phyloP scores from a whole-genome alignment of 2,113 vertebrate species.

The Ivindomyrus marchei region DNA sequence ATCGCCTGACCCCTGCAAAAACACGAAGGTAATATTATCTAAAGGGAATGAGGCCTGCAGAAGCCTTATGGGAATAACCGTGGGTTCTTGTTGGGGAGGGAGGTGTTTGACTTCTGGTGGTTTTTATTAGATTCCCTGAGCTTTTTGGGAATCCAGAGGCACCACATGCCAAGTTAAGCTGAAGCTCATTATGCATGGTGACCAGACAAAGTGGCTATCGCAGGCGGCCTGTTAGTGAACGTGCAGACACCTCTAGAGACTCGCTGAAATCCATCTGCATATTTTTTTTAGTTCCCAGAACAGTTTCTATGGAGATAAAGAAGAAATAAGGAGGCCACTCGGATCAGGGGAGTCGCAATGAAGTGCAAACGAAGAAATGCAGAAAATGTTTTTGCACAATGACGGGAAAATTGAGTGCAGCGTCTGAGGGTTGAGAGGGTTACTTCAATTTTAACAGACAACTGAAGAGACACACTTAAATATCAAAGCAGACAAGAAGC shows the following conservation, averaged over 20 bases:
- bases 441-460: not conserved
- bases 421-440: not conserved
- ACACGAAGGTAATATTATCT: not conserved
- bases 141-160: not conserved
- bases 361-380: not conserved
- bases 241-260: not conserved
- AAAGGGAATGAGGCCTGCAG: not conserved
- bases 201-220: not conserved
- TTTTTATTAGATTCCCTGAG: not conserved
- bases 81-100: not conserved
- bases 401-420: not conserved
- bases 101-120: not conserved
- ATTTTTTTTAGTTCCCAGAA: not conserved
- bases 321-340: not conserved
- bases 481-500: not conserved
- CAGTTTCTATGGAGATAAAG: constrained; percentile 14
- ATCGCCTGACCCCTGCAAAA: not conserved
- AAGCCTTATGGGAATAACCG: not conserved
- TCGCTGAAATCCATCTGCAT: not conserved
- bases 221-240: not conserved
- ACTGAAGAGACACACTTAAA: not conserved
- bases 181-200: not conserved
- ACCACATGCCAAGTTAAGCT: not conserved
- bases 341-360: not conserved
- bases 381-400: not conserved